Evolutionary conservation across 1,140 invertebrate genomes (phyloP).

Genomic region (Drosophila nigrodunni): DNA sequence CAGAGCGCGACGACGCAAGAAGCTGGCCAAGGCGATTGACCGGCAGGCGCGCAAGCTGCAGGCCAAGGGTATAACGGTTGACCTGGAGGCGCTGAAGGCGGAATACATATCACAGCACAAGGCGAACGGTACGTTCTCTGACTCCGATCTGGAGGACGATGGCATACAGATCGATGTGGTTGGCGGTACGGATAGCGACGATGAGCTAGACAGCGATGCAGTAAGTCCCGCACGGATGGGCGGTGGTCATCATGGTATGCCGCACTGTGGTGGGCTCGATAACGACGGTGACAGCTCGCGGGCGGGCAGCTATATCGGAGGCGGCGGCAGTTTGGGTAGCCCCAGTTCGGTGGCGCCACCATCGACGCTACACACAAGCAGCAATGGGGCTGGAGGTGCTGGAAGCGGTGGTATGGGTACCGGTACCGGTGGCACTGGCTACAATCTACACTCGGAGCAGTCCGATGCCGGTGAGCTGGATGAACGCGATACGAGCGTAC

Average conservation of each 20-base stretch:
- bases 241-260: constrained; percentile 81
- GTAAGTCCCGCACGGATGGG: constrained; percentile 84
- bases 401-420: no score
- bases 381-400: constrained; percentile 48
- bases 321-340: constrained; percentile 84
- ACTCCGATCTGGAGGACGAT: constrained; percentile 90
- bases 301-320: constrained; percentile 86
- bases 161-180: constrained; percentile 90
- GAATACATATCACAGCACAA: constrained; percentile 90
- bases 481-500: constrained; percentile 48
- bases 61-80: constrained; percentile 94
- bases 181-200: constrained; percentile 88
- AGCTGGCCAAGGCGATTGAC: constrained; percentile 96
- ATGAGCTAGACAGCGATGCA: constrained; percentile 86
- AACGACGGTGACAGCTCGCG: constrained; percentile 85
- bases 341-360: constrained; percentile 64
- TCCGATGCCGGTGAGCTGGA: constrained; percentile 58
- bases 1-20: constrained; percentile 94
- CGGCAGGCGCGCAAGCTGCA: constrained; percentile 95
- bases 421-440: constrained; percentile 10
- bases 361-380: constrained; percentile 43
- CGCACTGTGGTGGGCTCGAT: constrained; percentile 88
- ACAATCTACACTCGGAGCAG: constrained; percentile 39
- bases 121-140: constrained; percentile 87
- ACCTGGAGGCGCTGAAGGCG: constrained; percentile 93